phyloP scores from a whole-genome alignment of 1,140 invertebrate species.

The Coenobita brevimanus region DNA sequence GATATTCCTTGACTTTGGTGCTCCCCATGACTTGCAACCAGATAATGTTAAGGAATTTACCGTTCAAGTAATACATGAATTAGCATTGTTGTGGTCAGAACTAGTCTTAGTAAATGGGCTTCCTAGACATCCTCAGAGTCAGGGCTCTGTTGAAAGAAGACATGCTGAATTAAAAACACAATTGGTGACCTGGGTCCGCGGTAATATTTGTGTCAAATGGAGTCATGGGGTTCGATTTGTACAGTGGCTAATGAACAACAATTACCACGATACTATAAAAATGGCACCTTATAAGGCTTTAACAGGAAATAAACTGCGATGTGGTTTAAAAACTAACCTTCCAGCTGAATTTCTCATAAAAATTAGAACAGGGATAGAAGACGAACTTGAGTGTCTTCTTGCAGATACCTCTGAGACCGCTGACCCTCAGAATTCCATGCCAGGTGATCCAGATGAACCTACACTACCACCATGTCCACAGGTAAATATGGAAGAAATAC shows the following conservation, averaged over 20 bases:
- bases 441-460: too few species aligned
- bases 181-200: background rate
- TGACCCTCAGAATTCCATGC: background rate
- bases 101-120: background rate
- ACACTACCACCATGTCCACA: too few species aligned
- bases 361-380: too few species aligned
- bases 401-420: background rate
- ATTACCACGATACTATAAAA: too few species aligned
- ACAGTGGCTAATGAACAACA: background rate
- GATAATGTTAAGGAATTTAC: too few species aligned
- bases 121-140: background rate
- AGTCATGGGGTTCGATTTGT: too few species aligned
- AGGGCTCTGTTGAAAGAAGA: background rate
- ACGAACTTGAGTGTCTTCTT: slow-evolving; percentile 1
- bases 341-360: background rate
- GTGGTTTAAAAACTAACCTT: background rate
- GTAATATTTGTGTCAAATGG: too few species aligned
- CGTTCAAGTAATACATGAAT: too few species aligned
- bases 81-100: slow-evolving; percentile 1
- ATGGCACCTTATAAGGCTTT: too few species aligned
- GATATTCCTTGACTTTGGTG: slow-evolving; percentile 12
- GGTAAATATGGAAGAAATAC: background rate
- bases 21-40: too few species aligned
- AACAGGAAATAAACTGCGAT: slow-evolving; percentile 2
- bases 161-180: background rate